Evolutionary conservation across 1,140 invertebrate genomes (phyloP).

Genomic region (Wiebesia pumilae): DNA sequence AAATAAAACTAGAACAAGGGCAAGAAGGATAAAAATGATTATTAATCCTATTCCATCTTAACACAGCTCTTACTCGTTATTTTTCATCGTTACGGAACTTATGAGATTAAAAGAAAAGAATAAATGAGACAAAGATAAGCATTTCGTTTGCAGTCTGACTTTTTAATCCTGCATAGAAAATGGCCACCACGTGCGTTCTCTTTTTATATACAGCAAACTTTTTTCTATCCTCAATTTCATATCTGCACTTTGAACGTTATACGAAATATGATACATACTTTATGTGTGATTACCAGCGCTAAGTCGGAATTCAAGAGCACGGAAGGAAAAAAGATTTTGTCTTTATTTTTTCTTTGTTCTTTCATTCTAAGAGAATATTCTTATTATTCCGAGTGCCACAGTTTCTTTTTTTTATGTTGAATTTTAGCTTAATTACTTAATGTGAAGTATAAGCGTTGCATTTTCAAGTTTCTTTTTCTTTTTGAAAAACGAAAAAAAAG

Average conservation of each 20-base stretch:
- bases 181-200: neutral
- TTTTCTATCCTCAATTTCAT: neutral
- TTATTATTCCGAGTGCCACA: conserved; percentile 25
- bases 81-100: neutral
- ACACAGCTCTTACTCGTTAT: neutral
- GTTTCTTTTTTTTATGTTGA: neutral
- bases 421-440: conserved; percentile 47
- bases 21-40: too few species aligned
- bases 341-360: conserved; percentile 6
- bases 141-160: neutral
- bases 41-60: neutral
- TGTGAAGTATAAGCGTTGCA: conserved; percentile 7
- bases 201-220: neutral
- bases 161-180: neutral
- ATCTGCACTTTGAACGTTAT: conserved; percentile 6
- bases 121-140: neutral
- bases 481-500: neutral
- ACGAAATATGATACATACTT: neutral
- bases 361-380: conserved; percentile 29
- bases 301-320: neutral
- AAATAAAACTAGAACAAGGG: neutral
- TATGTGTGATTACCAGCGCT: neutral
- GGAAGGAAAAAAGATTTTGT: neutral
- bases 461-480: conserved; percentile 26
- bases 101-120: neutral